Evolutionary conservation across 2,113 vertebrate genomes (phyloP).

Genomic region (Sturnus vulgaris): DNA sequence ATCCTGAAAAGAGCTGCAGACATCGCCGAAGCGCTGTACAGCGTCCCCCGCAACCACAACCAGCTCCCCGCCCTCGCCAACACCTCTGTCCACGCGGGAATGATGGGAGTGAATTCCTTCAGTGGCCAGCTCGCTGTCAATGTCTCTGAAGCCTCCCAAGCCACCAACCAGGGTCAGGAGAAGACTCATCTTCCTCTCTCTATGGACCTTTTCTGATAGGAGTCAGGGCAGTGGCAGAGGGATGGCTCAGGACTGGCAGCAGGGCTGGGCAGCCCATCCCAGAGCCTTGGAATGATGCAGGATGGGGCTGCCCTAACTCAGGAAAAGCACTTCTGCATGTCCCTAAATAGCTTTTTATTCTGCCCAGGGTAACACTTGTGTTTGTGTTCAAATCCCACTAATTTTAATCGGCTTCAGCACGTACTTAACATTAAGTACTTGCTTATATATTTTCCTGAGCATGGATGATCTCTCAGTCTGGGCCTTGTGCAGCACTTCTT

Average conservation of each 20-base stretch:
- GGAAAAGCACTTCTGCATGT: not conserved
- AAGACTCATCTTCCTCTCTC: not conserved
- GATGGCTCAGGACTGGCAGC: not conserved
- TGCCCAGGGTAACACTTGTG: not conserved
- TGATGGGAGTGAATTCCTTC: constrained; percentile 99
- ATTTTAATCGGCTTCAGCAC: not conserved
- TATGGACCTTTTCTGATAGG: not conserved
- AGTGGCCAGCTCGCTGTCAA: constrained; percentile 95
- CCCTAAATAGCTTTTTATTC: not conserved
- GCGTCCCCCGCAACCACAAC: constrained; percentile 93
- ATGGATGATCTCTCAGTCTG: not conserved
- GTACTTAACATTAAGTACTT: not conserved
- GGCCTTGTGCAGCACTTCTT: not conserved
- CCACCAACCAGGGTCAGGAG: constrained; percentile 89
- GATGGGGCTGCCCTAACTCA: accelerated
- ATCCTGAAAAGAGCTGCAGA: constrained; percentile 96
- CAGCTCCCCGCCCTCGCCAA: constrained; percentile 89
- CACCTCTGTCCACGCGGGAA: constrained; percentile 87
- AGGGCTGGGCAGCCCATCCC: not conserved
- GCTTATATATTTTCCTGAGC: not conserved
- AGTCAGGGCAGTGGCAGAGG: not conserved
- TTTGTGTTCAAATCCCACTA: not conserved
- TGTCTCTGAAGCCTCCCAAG: constrained; percentile 89
- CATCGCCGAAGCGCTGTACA: constrained; percentile 98
- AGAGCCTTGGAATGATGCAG: not conserved